Base-by-base conservation (phyloP, 2,797 vertebrate genomes). In the Gymnopithys bicolor region DNA sequence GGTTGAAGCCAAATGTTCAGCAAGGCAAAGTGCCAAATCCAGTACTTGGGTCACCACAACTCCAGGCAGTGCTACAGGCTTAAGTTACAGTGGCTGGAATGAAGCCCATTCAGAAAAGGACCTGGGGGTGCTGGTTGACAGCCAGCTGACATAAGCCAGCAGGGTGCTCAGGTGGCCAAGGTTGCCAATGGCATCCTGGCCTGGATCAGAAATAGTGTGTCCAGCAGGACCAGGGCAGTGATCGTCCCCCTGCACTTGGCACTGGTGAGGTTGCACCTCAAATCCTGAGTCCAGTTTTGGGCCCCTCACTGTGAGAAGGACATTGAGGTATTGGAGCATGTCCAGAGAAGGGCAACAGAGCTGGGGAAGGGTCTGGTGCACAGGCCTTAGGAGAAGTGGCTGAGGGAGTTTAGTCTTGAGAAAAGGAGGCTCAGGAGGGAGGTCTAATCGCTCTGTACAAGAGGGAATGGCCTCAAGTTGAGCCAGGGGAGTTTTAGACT, bases 171-270 rank as follows among this genome's bases (percentile, higher is more conserved):
- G 15, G 22, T 30, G 71, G 33, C 52, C 58, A 64, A 37, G 45
- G 64, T n/a, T 24, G 18, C 28, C 32, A 30, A 1, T 14, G 37
- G 5, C 41, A 78, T 15, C 18, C 24, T 73, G 53, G 48, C 4
- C 1, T 62, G 7, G 12, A 8, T 32, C 53, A 73, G 67, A 0
- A 78, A 32, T 1, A 5, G 15, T 2, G 24, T 51, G 35, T 5
- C 21, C 46, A 67, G 35, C 35, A 62, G 66, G 48, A 60, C 0
- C 5, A 77, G 35, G 28, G 21, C 25, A 83, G 35, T 0, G 71
- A 39, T 33, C 11, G 8, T 17, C 7, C 3, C 17, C 9, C 15
- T 73, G 15, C 28, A 3, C 37, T 56, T 0, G 0, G 27, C 12
- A 48, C 2, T 27, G 8, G 4, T 48, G 69, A 33, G 46, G 51